Evolutionary conservation across 2,113 vertebrate genomes (phyloP).

Genomic region (Gymnarchus niloticus): DNA sequence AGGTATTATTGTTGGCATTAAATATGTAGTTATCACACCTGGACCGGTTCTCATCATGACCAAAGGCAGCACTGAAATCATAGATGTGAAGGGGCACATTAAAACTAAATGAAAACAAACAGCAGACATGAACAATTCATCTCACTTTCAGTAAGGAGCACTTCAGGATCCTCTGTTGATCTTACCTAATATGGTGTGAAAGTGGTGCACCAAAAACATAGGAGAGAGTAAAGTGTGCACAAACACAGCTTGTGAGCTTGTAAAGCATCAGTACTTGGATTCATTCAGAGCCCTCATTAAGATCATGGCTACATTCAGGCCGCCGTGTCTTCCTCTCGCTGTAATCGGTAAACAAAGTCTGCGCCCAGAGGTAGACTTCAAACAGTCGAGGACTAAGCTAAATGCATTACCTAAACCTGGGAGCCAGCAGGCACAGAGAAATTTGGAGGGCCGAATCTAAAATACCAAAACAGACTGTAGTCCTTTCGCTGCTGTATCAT

Average conservation of each 20-base stretch:
- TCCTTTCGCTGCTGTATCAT: background rate
- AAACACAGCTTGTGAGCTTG: background rate
- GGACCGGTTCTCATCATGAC: background rate
- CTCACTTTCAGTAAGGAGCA: background rate
- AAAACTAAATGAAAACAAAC: background rate
- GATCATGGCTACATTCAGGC: background rate
- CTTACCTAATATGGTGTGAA: constrained; percentile 14
- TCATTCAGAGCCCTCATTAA: background rate
- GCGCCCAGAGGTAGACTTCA: background rate
- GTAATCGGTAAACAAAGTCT: constrained; percentile 19
- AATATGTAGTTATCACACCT: background rate
- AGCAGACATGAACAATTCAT: background rate
- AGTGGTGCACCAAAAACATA: constrained; percentile 10
- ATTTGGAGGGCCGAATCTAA: background rate
- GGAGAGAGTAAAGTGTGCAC: background rate
- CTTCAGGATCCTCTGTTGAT: constrained; percentile 1
- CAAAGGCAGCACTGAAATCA: background rate
- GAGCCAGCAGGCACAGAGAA: background rate
- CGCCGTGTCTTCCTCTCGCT: background rate
- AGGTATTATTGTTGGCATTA: background rate
- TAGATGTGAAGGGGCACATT: background rate
- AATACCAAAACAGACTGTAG: background rate
- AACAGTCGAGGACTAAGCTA: background rate
- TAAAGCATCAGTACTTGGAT: background rate
- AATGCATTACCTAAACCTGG: background rate